A percentile compares a stretch with the other conserved stretches of the same genome.
These are phyloP conservation scores for Spatula versicolor DNA, from an alignment of 2,797 vertebrate species.

Conservation along the genomic window DNA sequence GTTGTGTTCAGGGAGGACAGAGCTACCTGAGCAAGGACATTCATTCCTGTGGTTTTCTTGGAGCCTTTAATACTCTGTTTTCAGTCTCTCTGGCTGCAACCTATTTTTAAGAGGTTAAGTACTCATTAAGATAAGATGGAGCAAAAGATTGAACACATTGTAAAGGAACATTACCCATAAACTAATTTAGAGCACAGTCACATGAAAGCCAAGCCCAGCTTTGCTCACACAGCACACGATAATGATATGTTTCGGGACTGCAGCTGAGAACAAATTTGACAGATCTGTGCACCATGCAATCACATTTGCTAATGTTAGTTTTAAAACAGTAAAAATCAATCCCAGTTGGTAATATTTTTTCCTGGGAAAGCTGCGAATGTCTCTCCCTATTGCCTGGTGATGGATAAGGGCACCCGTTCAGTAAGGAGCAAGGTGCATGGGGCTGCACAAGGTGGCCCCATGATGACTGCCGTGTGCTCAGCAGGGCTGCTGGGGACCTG, in stretches of 20 bases:
- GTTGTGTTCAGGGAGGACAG: conserved; percentile 44
- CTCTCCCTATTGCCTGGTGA: background rate
- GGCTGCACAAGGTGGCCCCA: background rate
- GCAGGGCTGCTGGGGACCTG: background rate
- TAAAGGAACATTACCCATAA: conserved; percentile 5
- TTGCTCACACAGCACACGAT: conserved; percentile 48
- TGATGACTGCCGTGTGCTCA: background rate
- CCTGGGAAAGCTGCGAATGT: background rate
- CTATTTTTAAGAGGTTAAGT: conserved; percentile 31
- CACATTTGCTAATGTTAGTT: conserved; percentile 8
- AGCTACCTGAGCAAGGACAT: conserved; percentile 44
- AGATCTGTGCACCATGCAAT: conserved; percentile 12
- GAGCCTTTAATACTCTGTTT: background rate
- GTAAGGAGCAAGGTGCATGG: fast-evolving
- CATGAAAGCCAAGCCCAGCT: conserved; percentile 29
- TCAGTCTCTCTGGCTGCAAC: conserved; percentile 13
- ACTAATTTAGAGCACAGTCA: conserved; percentile 35
- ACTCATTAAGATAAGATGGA: conserved; percentile 38
- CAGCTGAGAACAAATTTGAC: conserved; percentile 51
- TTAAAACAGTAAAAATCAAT: conserved; percentile 38
- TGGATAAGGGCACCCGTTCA: background rate
- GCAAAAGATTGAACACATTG: background rate
- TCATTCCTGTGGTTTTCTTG: background rate
- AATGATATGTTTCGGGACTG: conserved; percentile 12
- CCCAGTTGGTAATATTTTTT: conserved; percentile 33